A percentile compares a stretch with the other conserved stretches of the same genome.
phyloP scores from a whole-genome alignment of 2,888 invertebrate genomes.

The Glaucopsyche alexis region DNA sequence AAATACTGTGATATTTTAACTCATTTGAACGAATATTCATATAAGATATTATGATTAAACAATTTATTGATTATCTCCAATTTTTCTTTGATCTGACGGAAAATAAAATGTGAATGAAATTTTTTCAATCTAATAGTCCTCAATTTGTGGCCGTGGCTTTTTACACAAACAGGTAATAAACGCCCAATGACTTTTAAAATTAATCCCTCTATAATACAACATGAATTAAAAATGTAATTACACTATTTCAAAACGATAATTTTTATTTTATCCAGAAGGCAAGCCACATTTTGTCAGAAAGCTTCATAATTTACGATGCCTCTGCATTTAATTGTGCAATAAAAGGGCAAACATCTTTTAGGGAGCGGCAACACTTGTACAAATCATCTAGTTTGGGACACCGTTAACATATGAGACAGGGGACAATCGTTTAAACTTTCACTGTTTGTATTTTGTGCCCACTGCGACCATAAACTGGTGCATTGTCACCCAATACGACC shows the following conservation, averaged over 20 bases:
- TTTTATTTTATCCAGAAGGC: background rate
- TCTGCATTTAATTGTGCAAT: constrained; percentile 44
- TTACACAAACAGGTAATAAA: too few species aligned
- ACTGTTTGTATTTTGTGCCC: constrained; percentile 70
- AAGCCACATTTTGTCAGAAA: background rate
- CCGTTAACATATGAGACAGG: constrained; percentile 59
- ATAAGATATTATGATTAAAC: too few species aligned
- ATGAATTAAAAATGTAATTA: background rate
- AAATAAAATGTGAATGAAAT: too few species aligned
- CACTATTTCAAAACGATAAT: too few species aligned
- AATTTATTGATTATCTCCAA: too few species aligned
- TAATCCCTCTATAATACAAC: background rate
- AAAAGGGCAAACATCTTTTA: constrained; percentile 62
- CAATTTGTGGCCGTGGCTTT: too few species aligned
- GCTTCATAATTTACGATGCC: background rate
- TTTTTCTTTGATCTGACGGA: too few species aligned
- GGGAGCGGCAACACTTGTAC: constrained; percentile 56
- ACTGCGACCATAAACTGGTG: constrained; percentile 58
- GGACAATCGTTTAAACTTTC: constrained; percentile 68
- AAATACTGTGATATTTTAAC: too few species aligned
- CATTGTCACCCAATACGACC: constrained; percentile 53
- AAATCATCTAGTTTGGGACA: constrained; percentile 56
- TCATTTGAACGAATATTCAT: too few species aligned
- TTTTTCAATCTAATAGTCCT: too few species aligned
- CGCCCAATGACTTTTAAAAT: background rate